These are phyloP conservation scores for Sialia sialis DNA, from an alignment of 2,113 vertebrate species.

Conservation along the genomic window DNA sequence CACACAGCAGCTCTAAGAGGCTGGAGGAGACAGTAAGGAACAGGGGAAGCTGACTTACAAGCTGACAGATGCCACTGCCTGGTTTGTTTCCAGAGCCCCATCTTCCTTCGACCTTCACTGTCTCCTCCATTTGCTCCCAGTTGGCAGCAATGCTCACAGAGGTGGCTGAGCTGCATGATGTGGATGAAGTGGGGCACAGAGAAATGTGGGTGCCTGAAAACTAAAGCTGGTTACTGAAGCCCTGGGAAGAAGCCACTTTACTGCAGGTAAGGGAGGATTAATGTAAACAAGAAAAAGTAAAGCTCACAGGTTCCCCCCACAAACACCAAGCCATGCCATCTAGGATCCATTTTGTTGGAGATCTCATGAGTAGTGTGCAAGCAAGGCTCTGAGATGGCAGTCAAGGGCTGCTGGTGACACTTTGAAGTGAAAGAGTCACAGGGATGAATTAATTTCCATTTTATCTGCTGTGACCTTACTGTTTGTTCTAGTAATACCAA, in stretches of 20 bases:
- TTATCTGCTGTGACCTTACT: background rate
- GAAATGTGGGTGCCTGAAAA: background rate
- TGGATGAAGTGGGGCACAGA: background rate
- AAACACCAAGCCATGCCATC: background rate
- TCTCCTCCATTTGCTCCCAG: background rate
- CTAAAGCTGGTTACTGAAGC: background rate
- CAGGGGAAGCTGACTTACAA: conserved; percentile 12
- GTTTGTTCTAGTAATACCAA: background rate
- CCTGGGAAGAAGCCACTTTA: background rate
- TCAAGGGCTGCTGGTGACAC: background rate
- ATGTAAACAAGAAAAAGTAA: background rate
- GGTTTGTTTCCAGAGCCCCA: background rate
- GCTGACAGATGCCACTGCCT: conserved; percentile 33
- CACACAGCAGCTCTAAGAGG: conserved; percentile 48
- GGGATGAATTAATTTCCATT: background rate
- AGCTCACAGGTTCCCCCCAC: background rate
- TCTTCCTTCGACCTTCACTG: background rate
- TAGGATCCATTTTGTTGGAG: background rate
- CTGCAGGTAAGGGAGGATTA: background rate
- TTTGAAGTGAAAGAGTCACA: background rate
- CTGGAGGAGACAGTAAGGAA: conserved; percentile 40
- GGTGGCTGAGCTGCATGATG: rapidly evolving
- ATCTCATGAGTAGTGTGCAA: rapidly evolving
- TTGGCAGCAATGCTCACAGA: background rate
- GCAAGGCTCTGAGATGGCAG: background rate